phyloP scores from a whole-genome alignment of 2,113 vertebrate genomes.

The Bucco capensis region DNA sequence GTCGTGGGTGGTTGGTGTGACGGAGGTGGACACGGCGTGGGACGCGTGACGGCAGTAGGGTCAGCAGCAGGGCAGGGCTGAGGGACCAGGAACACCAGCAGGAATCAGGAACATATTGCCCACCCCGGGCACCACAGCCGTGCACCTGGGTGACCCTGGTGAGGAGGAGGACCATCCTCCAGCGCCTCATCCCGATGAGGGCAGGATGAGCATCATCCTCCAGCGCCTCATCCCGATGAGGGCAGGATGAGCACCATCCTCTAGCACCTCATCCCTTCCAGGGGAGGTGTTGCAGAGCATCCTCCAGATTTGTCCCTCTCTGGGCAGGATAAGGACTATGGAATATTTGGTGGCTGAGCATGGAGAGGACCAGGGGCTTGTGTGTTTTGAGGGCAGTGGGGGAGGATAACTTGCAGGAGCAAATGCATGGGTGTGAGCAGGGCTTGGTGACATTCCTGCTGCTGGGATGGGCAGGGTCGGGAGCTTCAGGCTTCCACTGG shows the following conservation, averaged over 20 bases:
- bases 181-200: neutral
- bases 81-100: neutral
- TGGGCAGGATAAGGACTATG: accelerated
- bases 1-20: neutral
- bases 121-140: accelerated
- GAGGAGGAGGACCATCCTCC: accelerated
- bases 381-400: accelerated
- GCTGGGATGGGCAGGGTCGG: neutral
- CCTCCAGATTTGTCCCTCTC: neutral
- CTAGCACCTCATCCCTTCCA: neutral
- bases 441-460: neutral
- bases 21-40: neutral
- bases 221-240: neutral
- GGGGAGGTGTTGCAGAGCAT: accelerated
- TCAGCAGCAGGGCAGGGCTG: neutral
- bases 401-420: accelerated
- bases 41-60: neutral
- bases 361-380: accelerated
- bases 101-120: neutral
- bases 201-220: too few species aligned
- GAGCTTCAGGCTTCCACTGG: accelerated
- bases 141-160: accelerated
- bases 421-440: accelerated
- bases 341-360: accelerated
- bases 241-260: accelerated